Base-by-base conservation (phyloP, 2,797 vertebrate genomes). In the Sciaenops ocellatus region DNA sequence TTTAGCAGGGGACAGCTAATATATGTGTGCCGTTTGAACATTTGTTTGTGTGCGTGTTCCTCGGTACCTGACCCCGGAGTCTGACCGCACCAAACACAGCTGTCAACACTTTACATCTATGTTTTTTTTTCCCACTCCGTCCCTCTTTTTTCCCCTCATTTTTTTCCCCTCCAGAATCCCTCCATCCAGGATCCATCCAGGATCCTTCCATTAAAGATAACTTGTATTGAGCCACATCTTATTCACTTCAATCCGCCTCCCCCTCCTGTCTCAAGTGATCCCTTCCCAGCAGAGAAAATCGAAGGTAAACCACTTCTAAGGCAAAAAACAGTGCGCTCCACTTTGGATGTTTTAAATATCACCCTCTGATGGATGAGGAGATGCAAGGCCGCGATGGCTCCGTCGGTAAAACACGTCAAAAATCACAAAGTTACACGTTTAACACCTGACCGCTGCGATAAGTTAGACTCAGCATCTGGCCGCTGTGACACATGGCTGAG, bases 241-340 rank as follows among this genome's bases (percentile, higher is more conserved):
- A 85, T 89, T 90, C 75, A 64, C 84, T 85, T 83, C 84, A 80
- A 77, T 76, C 76, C 73, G 10, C 82, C 84, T 48, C 79, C 72
- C 78, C 75, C 86, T 76, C 56, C 66, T 81, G 77, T 87, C 90
- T 91, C 69, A 82, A 87, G 85, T 84, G 76, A 91, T 88, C 86
- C 78, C 20, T 92, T 94, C 89, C 91, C 89, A 90, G 90, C 89
- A 92, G 83, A 84, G 87, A 73, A 91, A 90, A 94, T 90, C 90
- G 86, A 93, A 93, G 86, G 80, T 91, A 89, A 94, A 91, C 85
- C 84, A 86, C 87, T 90, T 92, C 79, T 86, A 75, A 87, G 76
- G 81, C 80, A 80, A 89, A 87, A 86, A 86, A 80, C 3, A 9
- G 20, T 9, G 51, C 61, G 38, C 75, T 84, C 61, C 69, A 86